These are phyloP conservation scores for Triops longicaudatus DNA, from an alignment of 1,140 invertebrate genomes.

Conservation along the genomic window DNA sequence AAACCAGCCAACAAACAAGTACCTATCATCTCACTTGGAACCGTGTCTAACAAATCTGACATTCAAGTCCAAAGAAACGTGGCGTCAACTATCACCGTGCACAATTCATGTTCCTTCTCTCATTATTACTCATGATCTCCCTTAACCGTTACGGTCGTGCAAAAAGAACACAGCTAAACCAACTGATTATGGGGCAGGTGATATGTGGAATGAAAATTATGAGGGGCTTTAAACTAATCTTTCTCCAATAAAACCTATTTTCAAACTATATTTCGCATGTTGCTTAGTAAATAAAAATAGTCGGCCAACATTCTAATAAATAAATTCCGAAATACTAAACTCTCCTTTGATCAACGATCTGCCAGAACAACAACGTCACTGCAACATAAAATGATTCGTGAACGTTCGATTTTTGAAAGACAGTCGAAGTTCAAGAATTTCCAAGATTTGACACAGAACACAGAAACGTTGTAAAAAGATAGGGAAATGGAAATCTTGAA, in stretches of 20 bases:
- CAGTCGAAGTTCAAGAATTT: not conserved
- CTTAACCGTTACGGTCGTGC: not conserved
- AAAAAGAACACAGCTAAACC: not conserved
- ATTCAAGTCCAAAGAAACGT: slow-evolving; percentile 12
- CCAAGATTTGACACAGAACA: slow-evolving; percentile 2
- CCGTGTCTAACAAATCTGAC: slow-evolving; percentile 9
- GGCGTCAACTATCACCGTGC: not conserved
- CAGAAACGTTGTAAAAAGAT: not conserved
- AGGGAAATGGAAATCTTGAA: not conserved
- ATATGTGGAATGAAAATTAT: slow-evolving; percentile 6
- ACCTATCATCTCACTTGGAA: not conserved
- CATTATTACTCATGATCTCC: not conserved
- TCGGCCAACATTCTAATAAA: not conserved
- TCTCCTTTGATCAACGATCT: not conserved
- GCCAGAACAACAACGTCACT: not conserved
- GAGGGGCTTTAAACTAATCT: not conserved
- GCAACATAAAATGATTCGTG: not conserved
- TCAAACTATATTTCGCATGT: too few relatives aligned
- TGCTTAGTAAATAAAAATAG: not conserved
- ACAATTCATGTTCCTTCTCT: not conserved
- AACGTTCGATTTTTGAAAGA: not conserved
- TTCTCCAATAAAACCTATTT: too few relatives aligned
- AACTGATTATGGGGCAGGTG: slow-evolving; percentile 6
- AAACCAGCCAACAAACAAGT: not conserved
- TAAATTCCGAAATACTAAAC: not conserved